Evolutionary conservation across 2,113 vertebrate genomes (phyloP), one percentile per base, ranked within the genome.

Genomic region (Dolichallabes microphthalmus): DNA sequence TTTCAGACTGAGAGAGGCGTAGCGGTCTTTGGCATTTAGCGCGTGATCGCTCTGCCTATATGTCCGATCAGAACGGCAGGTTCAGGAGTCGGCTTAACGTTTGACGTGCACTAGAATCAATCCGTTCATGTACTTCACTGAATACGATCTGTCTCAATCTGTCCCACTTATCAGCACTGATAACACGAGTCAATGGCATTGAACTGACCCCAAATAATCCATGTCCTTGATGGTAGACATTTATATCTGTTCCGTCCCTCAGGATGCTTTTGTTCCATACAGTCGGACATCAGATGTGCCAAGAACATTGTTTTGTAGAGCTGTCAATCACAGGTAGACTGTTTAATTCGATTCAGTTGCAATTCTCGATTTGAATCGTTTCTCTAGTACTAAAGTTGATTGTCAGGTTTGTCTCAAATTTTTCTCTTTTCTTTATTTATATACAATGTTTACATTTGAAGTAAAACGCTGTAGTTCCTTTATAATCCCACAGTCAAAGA

Each of bases 181-280:
- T n/a, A 17, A 17, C 53, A 82, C 69, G 81, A 69, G 55, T 79
- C 78, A 87, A 79, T 66, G 84, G 13, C 80, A 64, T 60, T 22
- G 7, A 35, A 57, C 10, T 78, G 68, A 79, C n/a, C 45, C 19
- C 45, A 71, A 10, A 58, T 50, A 71, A 82, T 81, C 76, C 68
- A 53, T 83, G 60, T 81, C 78, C 83, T 81, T 30, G 11, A 81
- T 17, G 10, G 50, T 15, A 64, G 39, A 27, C n/a, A 45, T 22
- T 78, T 50, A 68, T 68, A 50, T 30, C 7, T 3, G 19, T 19
- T 39, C 35, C 10, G 32, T 69, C 52, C 61, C 66, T 14, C 14
- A 53, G 12, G 19, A 78, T 61, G 45, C 19, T 27, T 45, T 66
- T n/a, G 22, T 84, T 22, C 52, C 61, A 9, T 61, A 20, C 53